These are phyloP conservation scores for Serranochromis macrocephalus DNA, from an alignment of 2,113 vertebrate species.

Conservation along the genomic window DNA sequence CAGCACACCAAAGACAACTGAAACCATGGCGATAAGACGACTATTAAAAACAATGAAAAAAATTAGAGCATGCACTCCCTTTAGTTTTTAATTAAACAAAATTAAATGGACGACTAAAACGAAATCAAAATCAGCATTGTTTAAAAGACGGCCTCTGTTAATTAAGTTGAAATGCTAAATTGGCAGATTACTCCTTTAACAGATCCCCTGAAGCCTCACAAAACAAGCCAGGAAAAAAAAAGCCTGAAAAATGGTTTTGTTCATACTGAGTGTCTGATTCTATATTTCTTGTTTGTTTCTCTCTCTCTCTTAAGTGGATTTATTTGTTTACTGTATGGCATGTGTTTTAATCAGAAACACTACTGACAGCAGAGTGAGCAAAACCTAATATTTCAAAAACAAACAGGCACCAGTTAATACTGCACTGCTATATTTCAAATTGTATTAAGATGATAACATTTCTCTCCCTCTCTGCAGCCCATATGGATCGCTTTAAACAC, in stretches of 20 bases:
- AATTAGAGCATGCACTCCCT: neutral
- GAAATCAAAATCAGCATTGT: neutral
- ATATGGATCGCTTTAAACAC: constrained; percentile 73
- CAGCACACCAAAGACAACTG: neutral
- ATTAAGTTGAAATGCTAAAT: neutral
- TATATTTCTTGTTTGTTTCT: neutral
- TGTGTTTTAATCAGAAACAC: constrained; percentile 16
- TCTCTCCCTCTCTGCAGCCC: constrained; percentile 13
- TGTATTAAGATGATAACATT: constrained; percentile 27
- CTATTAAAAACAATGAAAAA: neutral
- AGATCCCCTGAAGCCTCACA: neutral
- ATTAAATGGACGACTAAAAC: neutral
- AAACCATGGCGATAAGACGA: neutral
- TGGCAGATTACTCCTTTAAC: neutral
- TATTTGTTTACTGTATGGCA: neutral
- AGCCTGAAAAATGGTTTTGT: neutral
- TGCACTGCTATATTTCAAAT: constrained; percentile 24
- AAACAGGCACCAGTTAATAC: constrained; percentile 4
- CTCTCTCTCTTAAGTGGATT: neutral
- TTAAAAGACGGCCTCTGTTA: neutral
- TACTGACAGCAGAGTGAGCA: constrained; percentile 4
- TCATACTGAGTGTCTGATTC: neutral
- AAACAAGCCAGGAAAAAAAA: neutral
- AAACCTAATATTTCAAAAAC: constrained; percentile 4
- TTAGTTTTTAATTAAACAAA: neutral